Conservation (phyloP, 1,140 invertebrate genomes). For the Tetragnatha versicolor region DNA sequence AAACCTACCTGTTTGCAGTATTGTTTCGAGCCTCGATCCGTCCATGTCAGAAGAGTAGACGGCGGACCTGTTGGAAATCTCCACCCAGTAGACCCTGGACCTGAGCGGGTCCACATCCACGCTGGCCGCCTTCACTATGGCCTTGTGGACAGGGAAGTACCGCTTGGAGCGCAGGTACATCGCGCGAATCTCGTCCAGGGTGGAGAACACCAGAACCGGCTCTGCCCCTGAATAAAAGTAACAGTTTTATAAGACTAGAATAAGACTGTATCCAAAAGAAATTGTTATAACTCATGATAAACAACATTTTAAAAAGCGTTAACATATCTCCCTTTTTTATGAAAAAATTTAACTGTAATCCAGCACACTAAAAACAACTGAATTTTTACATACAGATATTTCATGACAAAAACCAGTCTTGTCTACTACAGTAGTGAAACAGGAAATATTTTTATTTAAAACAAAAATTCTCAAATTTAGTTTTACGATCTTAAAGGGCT, state of each 20-base stretch:
- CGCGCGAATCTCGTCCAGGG: slow-evolving; percentile 45
- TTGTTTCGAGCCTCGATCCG: slow-evolving; percentile 60
- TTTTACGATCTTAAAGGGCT: too few species aligned
- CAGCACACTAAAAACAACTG: too few species aligned
- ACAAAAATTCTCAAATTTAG: too few species aligned
- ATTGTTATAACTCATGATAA: too few species aligned
- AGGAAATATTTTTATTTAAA: too few species aligned
- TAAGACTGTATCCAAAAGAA: too few species aligned
- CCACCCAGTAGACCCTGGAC: slow-evolving; percentile 76
- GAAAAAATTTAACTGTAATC: too few species aligned
- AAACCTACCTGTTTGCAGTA: slow-evolving; percentile 43
- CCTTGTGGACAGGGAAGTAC: slow-evolving; percentile 15
- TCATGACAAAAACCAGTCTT: too few species aligned
- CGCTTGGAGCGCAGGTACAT: slow-evolving; percentile 31
- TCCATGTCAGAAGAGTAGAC: slow-evolving; percentile 69
- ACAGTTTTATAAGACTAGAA: not conserved
- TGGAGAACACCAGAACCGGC: slow-evolving; percentile 64
- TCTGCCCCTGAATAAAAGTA: slow-evolving; percentile 61
- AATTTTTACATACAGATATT: too few species aligned
- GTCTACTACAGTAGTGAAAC: too few species aligned
- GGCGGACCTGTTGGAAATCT: slow-evolving; percentile 73
- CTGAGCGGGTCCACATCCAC: slow-evolving; percentile 71
- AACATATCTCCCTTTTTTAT: too few species aligned
- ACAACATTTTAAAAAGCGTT: too few species aligned
- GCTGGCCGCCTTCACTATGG: slow-evolving; percentile 67